Percentiles rank a stretch among this genome's conserved stretches.
Conservation (phyloP, 2,888 invertebrate species). For the Mythimna ferrago region DNA sequence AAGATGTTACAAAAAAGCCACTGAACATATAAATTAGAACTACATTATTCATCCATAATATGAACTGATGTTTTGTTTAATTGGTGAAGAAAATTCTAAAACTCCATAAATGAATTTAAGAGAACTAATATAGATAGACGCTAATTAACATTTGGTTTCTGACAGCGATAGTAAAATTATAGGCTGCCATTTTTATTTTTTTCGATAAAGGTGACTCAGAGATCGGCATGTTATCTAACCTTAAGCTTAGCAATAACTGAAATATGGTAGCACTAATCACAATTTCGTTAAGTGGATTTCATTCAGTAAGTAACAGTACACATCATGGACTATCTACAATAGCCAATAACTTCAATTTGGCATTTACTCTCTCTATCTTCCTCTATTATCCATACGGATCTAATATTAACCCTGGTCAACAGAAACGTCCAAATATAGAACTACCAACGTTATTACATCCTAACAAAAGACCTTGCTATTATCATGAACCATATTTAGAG, state of each 20-base stretch:
- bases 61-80: neutral
- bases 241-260: neutral
- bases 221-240: neutral
- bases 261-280: neutral
- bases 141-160: neutral
- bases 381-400: neutral
- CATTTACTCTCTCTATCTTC: slow-evolving; percentile 12
- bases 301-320: neutral
- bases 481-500: slow-evolving; percentile 61
- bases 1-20: neutral
- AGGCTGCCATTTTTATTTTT: neutral
- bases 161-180: neutral
- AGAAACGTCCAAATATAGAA: slow-evolving; percentile 42
- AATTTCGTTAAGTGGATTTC: neutral
- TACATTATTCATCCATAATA: neutral
- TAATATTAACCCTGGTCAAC: slow-evolving; percentile 33
- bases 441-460: slow-evolving; percentile 38
- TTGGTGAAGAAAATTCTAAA: neutral
- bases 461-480: slow-evolving; percentile 52
- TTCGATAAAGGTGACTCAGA: neutral
- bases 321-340: neutral
- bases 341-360: slow-evolving; percentile 21
- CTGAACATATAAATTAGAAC: neutral
- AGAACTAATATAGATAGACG: neutral
- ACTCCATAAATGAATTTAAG: neutral